Base-by-base conservation (phyloP, 2,797 vertebrate genomes). In the Oreochromis mossambicus region DNA sequence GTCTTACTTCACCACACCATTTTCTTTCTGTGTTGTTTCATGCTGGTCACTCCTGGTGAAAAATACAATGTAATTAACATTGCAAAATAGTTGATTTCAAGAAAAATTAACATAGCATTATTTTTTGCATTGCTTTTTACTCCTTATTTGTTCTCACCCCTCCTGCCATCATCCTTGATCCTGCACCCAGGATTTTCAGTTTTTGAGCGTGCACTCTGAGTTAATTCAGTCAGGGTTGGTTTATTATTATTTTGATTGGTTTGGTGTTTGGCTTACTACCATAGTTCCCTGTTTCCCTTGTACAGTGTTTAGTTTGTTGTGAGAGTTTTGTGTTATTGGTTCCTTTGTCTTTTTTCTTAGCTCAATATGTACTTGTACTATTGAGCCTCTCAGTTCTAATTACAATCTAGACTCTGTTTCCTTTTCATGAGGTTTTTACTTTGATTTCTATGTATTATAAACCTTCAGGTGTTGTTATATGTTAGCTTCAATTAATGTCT, bases 351-450 rank as follows among this genome's bases (percentile, higher is more conserved):
- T 38, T 66, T 34, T 66, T 13, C 19, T 38, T 21, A 8, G 19
- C 11, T 38, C 11, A 38, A 13, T 5, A 14, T 36, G 17, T 36
- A n/a, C 19, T n/a, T 5, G 17, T 63, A 36, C 17, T 36, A 0
- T 63, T 13, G 10, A 63, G 19, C 32, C 17, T 36, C 58, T n/a
- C 58, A 5, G 58, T 63, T 63, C 58, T 63, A 10, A 9, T 38
- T 38, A 38, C 36, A 38, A 8, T 38, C 36, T 34, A 61, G 56
- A 61, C 2, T 61, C 56, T 61, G 3, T 34, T 61, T 61, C 2
- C 29, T 61, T 61, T 0, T 66, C 34, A 21, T 2, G 19, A 0
- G 19, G 4, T 21, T 66, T 38, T 21, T 0, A 38, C 11, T 66
- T 66, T 66, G 61, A 66, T 66, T 66, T 66, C 11, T n/a, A 63